Conservation (phyloP, 2,888 invertebrate genomes). For the Tetheella fluctuosa region DNA sequence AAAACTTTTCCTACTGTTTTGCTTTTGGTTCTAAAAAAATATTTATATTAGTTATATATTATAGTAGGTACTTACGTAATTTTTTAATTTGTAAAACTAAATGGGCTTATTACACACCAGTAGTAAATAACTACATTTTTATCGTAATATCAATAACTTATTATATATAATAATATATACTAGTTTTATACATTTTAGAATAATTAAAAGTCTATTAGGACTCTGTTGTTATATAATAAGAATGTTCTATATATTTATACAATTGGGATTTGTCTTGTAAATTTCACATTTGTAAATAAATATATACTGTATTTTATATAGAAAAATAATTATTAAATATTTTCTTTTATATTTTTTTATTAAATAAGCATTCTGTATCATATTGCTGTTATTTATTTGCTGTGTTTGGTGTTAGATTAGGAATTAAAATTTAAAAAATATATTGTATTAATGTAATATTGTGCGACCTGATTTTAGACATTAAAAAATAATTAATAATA, state of each 20-base stretch:
- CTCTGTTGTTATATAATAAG: conserved; percentile 44
- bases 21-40: too few relatives aligned
- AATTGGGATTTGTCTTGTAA: conserved; percentile 38
- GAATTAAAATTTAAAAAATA: conserved; percentile 30
- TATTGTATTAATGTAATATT: conserved; percentile 40
- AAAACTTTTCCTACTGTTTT: too few relatives aligned
- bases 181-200: conserved; percentile 29
- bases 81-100: too few relatives aligned
- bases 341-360: conserved; percentile 30
- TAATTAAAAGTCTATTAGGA: conserved; percentile 24
- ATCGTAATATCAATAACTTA: not conserved
- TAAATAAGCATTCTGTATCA: conserved; percentile 61
- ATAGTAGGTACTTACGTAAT: too few relatives aligned
- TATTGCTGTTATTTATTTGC: conserved; percentile 68
- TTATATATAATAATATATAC: not conserved
- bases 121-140: not conserved
- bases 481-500: conserved; percentile 26
- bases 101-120: not conserved
- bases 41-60: too few relatives aligned
- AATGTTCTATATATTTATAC: conserved; percentile 59
- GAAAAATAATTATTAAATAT: conserved; percentile 24
- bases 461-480: conserved; percentile 65
- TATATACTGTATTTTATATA: conserved; percentile 22
- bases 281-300: conserved; percentile 42
- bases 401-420: conserved; percentile 77